These are phyloP conservation scores for Siniperca scherzeri DNA, from an alignment of 2,797 vertebrate species.

Conservation along the genomic window DNA sequence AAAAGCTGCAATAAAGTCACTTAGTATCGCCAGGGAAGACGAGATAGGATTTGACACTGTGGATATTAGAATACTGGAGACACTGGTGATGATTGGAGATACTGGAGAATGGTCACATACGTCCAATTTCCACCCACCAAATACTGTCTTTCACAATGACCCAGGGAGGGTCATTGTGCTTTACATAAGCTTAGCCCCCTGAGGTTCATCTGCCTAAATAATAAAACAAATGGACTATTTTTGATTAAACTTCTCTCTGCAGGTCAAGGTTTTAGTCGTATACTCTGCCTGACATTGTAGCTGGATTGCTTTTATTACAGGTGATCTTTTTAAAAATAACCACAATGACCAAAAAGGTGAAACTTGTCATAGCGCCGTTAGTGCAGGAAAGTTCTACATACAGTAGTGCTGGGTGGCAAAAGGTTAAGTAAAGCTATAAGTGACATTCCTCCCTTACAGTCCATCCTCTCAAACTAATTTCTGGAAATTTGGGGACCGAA, in stretches of 20 bases:
- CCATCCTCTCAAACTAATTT: not conserved
- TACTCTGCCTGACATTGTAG: not conserved
- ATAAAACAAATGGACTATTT: not conserved
- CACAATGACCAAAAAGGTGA: not conserved
- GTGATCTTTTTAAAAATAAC: not conserved
- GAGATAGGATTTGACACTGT: not conserved
- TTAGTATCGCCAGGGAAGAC: not conserved
- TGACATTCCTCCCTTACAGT: not conserved
- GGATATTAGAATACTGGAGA: constrained; percentile 8
- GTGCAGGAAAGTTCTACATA: too few species aligned
- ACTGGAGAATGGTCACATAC: constrained; percentile 13
- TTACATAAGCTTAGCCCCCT: not conserved
- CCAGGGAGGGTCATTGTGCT: not conserved
- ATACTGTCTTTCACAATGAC: not conserved
- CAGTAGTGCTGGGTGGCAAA: too few species aligned
- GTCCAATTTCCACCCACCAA: not conserved
- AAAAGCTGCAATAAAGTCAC: constrained; percentile 25
- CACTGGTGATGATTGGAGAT: constrained; percentile 17
- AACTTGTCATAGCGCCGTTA: not conserved
- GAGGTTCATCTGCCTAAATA: not conserved
- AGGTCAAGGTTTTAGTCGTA: not conserved
- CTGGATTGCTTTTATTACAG: not conserved
- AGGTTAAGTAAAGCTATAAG: not conserved
- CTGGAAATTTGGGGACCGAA: not conserved
- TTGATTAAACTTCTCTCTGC: not conserved